Evolutionary conservation across 1,140 invertebrate species (phyloP), one percentile per base, ranked within the genome.

Genomic region (Ruditapes philippinarum): DNA sequence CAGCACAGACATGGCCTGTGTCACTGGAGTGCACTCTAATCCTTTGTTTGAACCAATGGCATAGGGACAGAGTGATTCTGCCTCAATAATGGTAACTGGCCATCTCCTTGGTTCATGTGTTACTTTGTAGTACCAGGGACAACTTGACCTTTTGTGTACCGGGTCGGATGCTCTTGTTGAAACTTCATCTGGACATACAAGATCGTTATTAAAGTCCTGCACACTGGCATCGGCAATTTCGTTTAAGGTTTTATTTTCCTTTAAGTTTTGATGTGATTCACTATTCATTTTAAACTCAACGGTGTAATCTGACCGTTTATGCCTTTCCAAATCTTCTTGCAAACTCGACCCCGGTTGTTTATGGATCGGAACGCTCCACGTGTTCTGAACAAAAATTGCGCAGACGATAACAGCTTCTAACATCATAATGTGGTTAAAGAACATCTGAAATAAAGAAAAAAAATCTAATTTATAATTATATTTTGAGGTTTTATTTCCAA

Each of bases 91-190:
- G n/a, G 28, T 57, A 1, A 70, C 68, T 36, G 88, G 88, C 38
- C 78, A 89, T 0, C 80, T 45, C 22, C 19, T 31, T n/a, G 81
- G 42, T 33, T 82, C 74, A 65, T 65, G 65, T 19, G 78, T 60
- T 22, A 38, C 62, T 17, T 9, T 45, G 28, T 81, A 84, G 73
- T 80, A 82, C 84, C 89, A 87, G 19, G 89, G 85, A 25, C 90
- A 82, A 49, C 42, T 68, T 36, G 79, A 91, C n/a, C 74, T 51
- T 22, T 42, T 51, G 25, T 89, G n/a, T 22, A 90, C 22, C n/a
- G 88, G 74, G n/a, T 68, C 86, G 17, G n/a, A 17, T 19, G 1
- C 38, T 14, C 74, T 62, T 19, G 54, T 42, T 9, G 60, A 60
- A 19, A 73, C 76, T 31, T 36, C 40, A 7, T 4, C 7, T 19